phyloP scores from a whole-genome alignment of 2,888 invertebrate genomes.

The Campopleginae sp. region DNA sequence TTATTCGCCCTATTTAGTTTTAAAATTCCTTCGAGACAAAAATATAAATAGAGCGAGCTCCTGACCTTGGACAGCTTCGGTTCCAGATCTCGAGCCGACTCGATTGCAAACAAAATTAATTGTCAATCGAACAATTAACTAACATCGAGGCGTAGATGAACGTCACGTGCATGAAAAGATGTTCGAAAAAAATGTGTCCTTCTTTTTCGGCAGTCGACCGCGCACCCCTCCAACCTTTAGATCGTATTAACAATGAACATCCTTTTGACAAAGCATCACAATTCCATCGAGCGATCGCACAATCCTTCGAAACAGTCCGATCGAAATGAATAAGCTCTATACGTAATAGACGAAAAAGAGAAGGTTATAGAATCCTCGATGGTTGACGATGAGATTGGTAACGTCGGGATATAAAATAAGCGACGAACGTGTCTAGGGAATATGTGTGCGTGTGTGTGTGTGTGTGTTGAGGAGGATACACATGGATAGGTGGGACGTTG shows the following conservation, averaged over 20 bases:
- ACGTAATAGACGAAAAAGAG: conserved; percentile 45
- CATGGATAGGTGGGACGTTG: background rate
- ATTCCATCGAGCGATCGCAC: background rate
- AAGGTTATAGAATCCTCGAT: conserved; percentile 39
- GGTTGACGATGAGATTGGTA: conserved; percentile 40
- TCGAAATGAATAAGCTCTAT: conserved; percentile 10
- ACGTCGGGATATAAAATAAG: conserved; percentile 36
- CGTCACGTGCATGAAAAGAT: no score
- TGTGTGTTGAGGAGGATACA: background rate
- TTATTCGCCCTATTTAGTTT: no score
- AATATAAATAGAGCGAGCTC: no score
- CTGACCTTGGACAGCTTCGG: no score
- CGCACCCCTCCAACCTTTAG: no score
- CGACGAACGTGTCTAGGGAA: conserved; percentile 9
- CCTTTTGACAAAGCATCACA: background rate
- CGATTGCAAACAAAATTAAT: no score
- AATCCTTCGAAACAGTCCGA: conserved; percentile 16
- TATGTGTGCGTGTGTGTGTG: conserved; percentile 10
- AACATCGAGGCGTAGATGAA: no score
- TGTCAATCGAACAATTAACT: no score
- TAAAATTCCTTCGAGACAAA: no score
- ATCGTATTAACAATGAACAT: background rate
- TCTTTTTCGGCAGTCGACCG: no score
- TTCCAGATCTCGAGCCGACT: no score
- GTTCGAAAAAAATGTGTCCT: no score